phyloP scores from a whole-genome alignment of 1,140 invertebrate genomes.

The Danaus plexippus region DNA sequence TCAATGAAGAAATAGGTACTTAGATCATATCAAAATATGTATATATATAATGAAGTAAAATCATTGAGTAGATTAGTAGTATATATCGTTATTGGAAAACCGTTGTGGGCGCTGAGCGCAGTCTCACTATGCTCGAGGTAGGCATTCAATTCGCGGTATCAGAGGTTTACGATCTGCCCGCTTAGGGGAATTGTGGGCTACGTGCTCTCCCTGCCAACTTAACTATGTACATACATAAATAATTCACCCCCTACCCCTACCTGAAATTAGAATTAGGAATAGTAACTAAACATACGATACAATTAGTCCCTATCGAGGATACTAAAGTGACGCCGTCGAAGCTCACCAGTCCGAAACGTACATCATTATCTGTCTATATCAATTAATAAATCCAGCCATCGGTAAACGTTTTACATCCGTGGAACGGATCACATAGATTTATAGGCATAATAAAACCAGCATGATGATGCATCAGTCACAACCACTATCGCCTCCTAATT shows the following conservation, averaged over 20 bases:
- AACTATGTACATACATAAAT: constrained; percentile 55
- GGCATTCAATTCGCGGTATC: constrained; percentile 59
- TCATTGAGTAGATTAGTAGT: no score
- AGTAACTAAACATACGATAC: constrained; percentile 21
- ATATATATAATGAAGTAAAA: no score
- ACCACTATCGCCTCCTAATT: constrained; percentile 1
- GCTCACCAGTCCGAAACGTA: constrained; percentile 4
- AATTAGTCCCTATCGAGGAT: constrained; percentile 9
- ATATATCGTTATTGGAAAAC: constrained; percentile 16
- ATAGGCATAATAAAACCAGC: constrained; percentile 2
- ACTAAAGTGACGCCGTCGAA: no score
- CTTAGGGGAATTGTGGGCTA: constrained; percentile 49
- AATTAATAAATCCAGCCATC: constrained; percentile 4
- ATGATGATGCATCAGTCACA: not conserved
- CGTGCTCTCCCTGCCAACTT: constrained; percentile 34
- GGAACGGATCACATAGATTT: not conserved
- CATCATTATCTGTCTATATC: not conserved
- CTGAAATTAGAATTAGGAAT: constrained; percentile 54
- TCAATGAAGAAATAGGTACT: no score
- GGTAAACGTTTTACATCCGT: constrained; percentile 2
- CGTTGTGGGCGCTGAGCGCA: constrained; percentile 33
- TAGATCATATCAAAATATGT: no score
- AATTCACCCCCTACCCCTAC: constrained; percentile 32
- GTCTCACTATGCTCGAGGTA: constrained; percentile 35
- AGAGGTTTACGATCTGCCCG: constrained; percentile 55